Evolutionary conservation across 2,113 vertebrate genomes (phyloP).

Genomic region (Galeopterus variegatus): DNA sequence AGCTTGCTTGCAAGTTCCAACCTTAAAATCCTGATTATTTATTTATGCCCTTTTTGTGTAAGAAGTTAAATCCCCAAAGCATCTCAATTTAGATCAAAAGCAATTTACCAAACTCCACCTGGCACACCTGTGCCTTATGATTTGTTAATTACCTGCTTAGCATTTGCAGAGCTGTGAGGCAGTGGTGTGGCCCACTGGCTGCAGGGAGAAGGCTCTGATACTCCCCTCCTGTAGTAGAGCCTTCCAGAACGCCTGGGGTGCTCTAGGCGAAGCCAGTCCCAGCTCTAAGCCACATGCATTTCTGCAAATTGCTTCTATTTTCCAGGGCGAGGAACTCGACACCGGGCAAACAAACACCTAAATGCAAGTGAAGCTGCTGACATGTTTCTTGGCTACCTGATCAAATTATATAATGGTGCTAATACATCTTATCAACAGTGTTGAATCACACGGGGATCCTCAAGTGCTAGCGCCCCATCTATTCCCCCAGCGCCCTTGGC

Average conservation of each 20-base stretch:
- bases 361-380: conserved; percentile 11
- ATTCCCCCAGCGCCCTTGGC: neutral
- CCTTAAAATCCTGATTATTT: conserved; percentile 88
- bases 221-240: conserved; percentile 67
- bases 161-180: conserved; percentile 86
- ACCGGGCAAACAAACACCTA: neutral
- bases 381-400: conserved; percentile 64
- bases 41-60: conserved; percentile 92
- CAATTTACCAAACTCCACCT: conserved; percentile 90
- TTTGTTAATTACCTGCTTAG: conserved; percentile 90
- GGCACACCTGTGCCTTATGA: conserved; percentile 91
- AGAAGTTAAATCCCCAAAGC: conserved; percentile 93
- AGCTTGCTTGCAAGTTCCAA: conserved; percentile 86
- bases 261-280: conserved; percentile 65
- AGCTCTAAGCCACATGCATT: conserved; percentile 76
- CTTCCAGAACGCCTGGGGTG: conserved; percentile 87
- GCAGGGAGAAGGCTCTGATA: conserved; percentile 82
- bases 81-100: conserved; percentile 93
- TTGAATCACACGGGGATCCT: neutral
- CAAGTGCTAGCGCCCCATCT: neutral
- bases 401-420: neutral
- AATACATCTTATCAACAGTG: neutral
- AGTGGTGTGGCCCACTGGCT: conserved; percentile 76
- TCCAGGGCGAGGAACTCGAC: conserved; percentile 52
- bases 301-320: conserved; percentile 81